A percentile compares a stretch with the other conserved stretches of the same genome.
Conservation (phyloP, 2,113 vertebrate species). For the Peromyscus californicus region DNA sequence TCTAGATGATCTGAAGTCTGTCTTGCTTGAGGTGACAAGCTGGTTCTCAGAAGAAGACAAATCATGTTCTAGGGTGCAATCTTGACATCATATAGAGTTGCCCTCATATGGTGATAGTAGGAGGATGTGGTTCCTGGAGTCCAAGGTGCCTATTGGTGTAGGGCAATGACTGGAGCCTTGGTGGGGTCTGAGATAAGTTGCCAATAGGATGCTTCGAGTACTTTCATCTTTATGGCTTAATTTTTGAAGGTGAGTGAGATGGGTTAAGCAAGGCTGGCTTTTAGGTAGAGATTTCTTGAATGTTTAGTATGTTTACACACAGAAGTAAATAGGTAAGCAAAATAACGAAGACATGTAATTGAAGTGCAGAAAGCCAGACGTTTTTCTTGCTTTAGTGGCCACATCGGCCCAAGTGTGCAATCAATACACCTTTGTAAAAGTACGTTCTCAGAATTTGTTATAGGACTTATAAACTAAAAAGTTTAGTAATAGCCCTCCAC, state of each 20-base stretch:
- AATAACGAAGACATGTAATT: background rate
- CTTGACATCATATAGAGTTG: background rate
- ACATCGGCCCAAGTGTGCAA: background rate
- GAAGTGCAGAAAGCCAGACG: no score
- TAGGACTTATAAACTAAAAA: background rate
- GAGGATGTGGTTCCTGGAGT: background rate
- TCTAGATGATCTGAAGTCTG: background rate
- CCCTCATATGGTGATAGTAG: background rate
- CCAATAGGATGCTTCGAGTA: background rate
- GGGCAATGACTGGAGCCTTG: no score
- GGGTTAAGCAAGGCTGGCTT: background rate
- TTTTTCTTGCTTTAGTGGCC: background rate
- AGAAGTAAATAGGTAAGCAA: background rate
- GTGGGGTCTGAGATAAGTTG: background rate
- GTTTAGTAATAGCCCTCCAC: background rate
- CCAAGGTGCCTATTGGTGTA: background rate
- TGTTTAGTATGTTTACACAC: background rate
- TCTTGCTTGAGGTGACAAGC: background rate
- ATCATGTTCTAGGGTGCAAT: no score
- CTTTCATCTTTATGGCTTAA: background rate
- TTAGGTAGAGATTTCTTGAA: background rate
- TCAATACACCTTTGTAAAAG: background rate
- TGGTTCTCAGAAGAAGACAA: background rate
- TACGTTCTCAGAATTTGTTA: background rate
- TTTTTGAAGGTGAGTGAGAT: background rate